Conservation (phyloP, 2,113 vertebrate species). For the Chionomys nivalis region DNA sequence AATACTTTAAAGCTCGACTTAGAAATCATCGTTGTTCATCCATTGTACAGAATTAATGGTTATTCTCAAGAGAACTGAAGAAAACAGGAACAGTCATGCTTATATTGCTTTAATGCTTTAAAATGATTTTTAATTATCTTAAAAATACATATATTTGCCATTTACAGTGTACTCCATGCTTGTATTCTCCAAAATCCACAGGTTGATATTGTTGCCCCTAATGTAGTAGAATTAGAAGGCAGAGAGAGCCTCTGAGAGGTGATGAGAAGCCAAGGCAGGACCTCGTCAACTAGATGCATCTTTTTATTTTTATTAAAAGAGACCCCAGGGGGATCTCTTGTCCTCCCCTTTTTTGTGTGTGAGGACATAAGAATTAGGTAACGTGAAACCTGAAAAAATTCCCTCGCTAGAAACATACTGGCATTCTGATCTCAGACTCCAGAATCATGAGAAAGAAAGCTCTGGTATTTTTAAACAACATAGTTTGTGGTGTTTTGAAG, state of each 20-base stretch:
- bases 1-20: not conserved
- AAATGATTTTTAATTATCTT: not conserved
- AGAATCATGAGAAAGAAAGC: not conserved
- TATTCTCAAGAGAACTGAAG: not conserved
- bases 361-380: not conserved
- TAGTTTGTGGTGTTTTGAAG: not conserved
- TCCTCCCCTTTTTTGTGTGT: too few relatives aligned
- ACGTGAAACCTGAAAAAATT: not conserved
- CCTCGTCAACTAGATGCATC: not conserved
- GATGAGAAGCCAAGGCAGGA: not conserved
- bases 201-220: not conserved
- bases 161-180: not conserved
- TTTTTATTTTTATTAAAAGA: not conserved
- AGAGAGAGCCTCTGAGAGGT: not conserved
- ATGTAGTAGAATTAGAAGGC: not conserved
- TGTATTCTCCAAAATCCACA: not conserved
- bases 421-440: not conserved
- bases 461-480: not conserved
- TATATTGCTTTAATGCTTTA: not conserved
- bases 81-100: not conserved
- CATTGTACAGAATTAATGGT: not conserved
- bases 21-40: conserved; percentile 4
- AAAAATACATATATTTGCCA: not conserved
- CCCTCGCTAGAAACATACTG: not conserved
- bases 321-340: not conserved